phyloP scores from a whole-genome alignment of 2,113 vertebrate genomes.

The Calidris pygmaea region DNA sequence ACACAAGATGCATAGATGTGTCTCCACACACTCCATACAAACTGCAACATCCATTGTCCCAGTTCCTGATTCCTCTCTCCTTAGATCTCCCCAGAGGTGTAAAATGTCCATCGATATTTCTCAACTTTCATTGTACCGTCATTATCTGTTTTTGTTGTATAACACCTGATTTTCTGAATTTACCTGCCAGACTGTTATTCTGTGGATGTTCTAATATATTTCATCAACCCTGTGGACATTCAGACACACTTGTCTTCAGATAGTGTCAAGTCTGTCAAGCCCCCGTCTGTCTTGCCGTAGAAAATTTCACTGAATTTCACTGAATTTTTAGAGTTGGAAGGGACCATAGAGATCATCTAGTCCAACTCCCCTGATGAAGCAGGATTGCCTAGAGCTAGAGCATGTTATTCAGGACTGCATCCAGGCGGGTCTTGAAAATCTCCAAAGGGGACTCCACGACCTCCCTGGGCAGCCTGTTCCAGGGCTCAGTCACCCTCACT shows the following conservation, averaged over 20 bases:
- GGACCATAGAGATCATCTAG: no score
- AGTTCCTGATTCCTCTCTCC: not conserved
- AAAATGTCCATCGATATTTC: not conserved
- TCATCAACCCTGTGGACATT: not conserved
- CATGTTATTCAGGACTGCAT: no score
- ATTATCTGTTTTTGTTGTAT: not conserved
- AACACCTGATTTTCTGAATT: not conserved
- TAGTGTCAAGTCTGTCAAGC: not conserved
- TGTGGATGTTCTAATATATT: not conserved
- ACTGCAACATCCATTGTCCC: not conserved
- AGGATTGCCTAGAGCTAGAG: no score
- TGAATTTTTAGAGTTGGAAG: no score
- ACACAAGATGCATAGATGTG: not conserved
- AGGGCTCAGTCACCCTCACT: no score
- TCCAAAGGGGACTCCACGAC: no score
- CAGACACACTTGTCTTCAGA: not conserved
- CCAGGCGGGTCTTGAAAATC: no score
- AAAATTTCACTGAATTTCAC: not conserved
- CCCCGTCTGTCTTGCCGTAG: not conserved
- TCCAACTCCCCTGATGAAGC: no score
- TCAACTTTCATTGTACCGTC: not conserved
- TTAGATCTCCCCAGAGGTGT: not conserved
- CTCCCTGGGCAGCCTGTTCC: no score
- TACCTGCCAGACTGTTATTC: not conserved
- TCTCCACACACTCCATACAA: not conserved